Percentiles rank a stretch among this genome's conserved stretches.
phyloP scores from a whole-genome alignment of 2,888 invertebrate species.

The Euclidia mi region DNA sequence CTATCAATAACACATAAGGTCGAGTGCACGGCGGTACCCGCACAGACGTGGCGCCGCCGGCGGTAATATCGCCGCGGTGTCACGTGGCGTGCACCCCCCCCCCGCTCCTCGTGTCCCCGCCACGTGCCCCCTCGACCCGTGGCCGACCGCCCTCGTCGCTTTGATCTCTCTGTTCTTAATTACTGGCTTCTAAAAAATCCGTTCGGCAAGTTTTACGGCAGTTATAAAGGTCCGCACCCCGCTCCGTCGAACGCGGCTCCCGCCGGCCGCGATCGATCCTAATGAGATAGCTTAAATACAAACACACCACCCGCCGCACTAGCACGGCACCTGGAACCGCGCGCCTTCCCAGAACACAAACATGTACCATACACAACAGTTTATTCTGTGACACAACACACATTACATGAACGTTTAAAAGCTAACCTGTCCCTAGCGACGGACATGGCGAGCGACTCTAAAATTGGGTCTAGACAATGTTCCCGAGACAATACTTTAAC shows the following conservation, averaged over 20 bases:
- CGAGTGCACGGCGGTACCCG: too few species aligned
- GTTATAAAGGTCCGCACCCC: constrained; percentile 41
- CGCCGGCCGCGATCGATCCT: constrained; percentile 41
- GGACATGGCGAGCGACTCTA: constrained; percentile 3
- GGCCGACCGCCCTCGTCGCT: constrained; percentile 28
- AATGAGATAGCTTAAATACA: constrained; percentile 36
- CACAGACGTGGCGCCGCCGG: neutral
- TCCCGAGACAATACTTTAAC: constrained; percentile 13
- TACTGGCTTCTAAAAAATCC: constrained; percentile 54
- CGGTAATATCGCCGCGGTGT: neutral
- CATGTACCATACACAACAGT: neutral
- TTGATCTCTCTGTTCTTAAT: constrained; percentile 58
- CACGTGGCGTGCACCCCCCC: constrained; percentile 9
- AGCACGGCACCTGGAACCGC: constrained; percentile 13
- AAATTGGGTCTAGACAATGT: constrained; percentile 5
- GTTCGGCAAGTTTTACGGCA: constrained; percentile 50
- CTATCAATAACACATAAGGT: too few species aligned
- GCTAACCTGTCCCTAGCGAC: constrained; percentile 13
- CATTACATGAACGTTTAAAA: constrained; percentile 3
- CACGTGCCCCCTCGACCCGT: neutral
- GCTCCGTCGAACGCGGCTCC: constrained; percentile 1
- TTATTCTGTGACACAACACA: too few species aligned
- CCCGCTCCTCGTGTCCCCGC: neutral
- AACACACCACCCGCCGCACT: constrained; percentile 18
- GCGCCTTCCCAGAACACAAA: constrained; percentile 13